These are phyloP conservation scores for Colletes gigas DNA, from an alignment of 1,140 invertebrate species.

Conservation along the genomic window DNA sequence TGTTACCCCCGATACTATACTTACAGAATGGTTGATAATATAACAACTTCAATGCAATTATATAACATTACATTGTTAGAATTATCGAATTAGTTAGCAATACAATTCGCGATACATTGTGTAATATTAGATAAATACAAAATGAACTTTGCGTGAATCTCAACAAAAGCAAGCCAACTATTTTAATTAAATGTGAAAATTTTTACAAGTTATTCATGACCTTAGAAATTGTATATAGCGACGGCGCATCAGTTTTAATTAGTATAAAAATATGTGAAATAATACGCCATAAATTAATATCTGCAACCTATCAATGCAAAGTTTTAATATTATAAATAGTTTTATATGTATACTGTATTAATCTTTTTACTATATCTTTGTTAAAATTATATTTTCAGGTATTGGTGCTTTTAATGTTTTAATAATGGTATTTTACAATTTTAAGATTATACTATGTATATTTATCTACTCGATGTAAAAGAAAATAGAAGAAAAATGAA, in stretches of 20 bases:
- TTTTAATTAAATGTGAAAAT: not conserved
- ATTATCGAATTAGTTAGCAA: conserved; percentile 65
- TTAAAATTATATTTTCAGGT: conserved; percentile 66
- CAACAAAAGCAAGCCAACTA: not conserved
- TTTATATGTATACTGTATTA: conserved; percentile 51
- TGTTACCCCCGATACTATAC: conserved; percentile 7
- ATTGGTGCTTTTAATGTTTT: conserved; percentile 59
- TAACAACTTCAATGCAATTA: conserved; percentile 18
- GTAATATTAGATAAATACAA: conserved; percentile 63
- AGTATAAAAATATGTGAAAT: conserved; percentile 44
- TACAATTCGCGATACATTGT: conserved; percentile 73
- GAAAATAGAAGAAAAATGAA: not conserved
- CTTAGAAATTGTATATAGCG: conserved; percentile 49
- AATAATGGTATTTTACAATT: conserved; percentile 28
- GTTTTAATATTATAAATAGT: conserved; percentile 54
- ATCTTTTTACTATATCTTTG: conserved; percentile 49
- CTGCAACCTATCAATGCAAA: conserved; percentile 65
- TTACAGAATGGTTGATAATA: not conserved
- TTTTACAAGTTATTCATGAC: conserved; percentile 57
- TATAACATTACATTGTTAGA: conserved; percentile 34
- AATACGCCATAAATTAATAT: conserved; percentile 58
- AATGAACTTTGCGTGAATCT: not conserved
- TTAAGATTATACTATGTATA: conserved; percentile 9
- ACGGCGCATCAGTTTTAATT: conserved; percentile 45
- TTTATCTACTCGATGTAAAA: not conserved